Evolutionary conservation across 2,888 invertebrate genomes (phyloP).

Genomic region (Galerucella nymphaeae): DNA sequence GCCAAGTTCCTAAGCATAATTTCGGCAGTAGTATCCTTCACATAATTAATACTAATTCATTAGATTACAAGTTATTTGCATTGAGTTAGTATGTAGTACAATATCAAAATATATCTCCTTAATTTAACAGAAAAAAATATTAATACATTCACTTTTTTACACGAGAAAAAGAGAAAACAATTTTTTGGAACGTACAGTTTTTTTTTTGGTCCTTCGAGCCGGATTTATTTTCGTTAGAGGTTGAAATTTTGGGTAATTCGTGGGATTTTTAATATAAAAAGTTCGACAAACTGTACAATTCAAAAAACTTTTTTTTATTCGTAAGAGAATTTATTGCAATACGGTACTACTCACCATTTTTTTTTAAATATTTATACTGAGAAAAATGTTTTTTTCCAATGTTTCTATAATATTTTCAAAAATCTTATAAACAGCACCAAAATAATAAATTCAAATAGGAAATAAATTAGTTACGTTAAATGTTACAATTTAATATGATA

Average conservation of each 20-base stretch:
- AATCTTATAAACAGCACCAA: constrained; percentile 12
- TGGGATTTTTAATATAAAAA: background rate
- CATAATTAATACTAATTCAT: constrained; percentile 34
- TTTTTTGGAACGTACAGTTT: constrained; percentile 5
- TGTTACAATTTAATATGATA: constrained; percentile 28
- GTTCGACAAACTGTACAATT: constrained; percentile 7
- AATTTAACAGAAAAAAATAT: constrained; percentile 8
- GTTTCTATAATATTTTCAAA: constrained; percentile 14
- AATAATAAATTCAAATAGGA: constrained; percentile 8
- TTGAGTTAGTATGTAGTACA: constrained; percentile 13
- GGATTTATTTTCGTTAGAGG: too few relatives aligned
- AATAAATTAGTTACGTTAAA: constrained; percentile 20
- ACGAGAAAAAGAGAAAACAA: background rate
- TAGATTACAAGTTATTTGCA: constrained; percentile 32
- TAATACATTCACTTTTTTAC: constrained; percentile 21
- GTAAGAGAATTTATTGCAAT: constrained; percentile 9
- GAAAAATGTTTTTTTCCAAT: background rate
- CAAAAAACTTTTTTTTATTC: constrained; percentile 4
- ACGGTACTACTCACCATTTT: constrained; percentile 2
- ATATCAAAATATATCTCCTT: background rate
- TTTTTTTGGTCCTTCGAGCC: background rate
- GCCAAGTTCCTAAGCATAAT: constrained; percentile 9
- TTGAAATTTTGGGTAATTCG: too few relatives aligned
- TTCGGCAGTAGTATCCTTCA: constrained; percentile 32
- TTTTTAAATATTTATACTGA: constrained; percentile 3